These are phyloP conservation scores for Cyrtonyx montezumae DNA, from an alignment of 2,113 vertebrate genomes.

Conservation along the genomic window DNA sequence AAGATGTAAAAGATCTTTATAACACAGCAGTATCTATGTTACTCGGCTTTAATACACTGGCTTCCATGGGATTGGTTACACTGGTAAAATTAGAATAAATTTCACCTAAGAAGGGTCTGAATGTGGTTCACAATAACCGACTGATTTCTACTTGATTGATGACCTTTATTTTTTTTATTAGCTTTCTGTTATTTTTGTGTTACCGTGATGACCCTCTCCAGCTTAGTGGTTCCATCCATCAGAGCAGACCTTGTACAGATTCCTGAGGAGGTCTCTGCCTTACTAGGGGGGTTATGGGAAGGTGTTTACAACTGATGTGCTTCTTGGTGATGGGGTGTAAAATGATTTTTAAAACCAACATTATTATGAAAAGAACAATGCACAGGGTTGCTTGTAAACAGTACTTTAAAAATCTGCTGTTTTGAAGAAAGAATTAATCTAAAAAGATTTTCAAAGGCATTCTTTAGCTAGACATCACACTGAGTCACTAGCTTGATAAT, in stretches of 20 bases:
- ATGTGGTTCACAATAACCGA: not conserved
- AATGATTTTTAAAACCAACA: not conserved
- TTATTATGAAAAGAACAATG: not conserved
- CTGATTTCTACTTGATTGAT: not conserved
- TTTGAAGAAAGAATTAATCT: not conserved
- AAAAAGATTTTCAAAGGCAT: constrained; percentile 10
- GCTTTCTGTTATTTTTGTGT: not conserved
- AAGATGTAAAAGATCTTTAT: not conserved
- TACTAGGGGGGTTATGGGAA: not conserved
- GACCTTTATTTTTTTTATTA: not conserved
- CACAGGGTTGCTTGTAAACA: not conserved
- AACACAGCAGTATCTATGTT: not conserved
- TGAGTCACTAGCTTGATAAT: not conserved
- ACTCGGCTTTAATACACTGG: not conserved
- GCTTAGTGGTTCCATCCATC: not conserved
- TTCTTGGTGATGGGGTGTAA: not conserved
- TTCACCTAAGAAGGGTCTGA: not conserved
- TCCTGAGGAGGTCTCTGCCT: not conserved
- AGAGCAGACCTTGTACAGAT: not conserved
- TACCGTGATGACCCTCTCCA: not conserved
- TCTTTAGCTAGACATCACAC: not conserved
- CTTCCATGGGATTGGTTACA: not conserved
- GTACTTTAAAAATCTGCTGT: not conserved
- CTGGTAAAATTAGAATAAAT: not conserved
- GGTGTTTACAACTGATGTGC: not conserved